Conservation (phyloP, 2,797 vertebrate genomes). For the Squalus acanthias region DNA sequence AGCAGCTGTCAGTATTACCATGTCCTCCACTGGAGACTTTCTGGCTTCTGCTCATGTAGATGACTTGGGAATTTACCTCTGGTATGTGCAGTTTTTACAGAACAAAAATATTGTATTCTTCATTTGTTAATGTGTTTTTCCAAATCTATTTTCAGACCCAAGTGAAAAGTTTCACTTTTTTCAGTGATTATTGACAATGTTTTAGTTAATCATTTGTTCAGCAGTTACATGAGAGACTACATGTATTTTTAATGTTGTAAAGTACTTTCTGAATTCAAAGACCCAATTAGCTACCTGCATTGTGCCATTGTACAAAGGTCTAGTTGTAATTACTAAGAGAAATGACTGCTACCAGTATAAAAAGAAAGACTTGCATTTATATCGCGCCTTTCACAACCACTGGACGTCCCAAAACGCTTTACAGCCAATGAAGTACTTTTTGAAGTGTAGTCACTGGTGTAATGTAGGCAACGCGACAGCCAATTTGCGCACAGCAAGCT, state of each 20-base stretch:
- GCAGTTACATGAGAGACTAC: background rate
- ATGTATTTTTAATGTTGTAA: background rate
- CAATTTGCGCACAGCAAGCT: too few relatives aligned
- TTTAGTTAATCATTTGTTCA: background rate
- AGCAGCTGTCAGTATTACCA: slow-evolving; percentile 73
- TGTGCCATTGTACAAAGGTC: background rate
- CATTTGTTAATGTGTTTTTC: background rate
- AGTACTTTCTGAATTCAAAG: too few relatives aligned
- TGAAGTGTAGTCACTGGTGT: too few relatives aligned
- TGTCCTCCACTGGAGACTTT: slow-evolving; percentile 93
- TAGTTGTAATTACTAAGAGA: background rate
- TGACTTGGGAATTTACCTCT: slow-evolving; percentile 83
- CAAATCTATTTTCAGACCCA: background rate
- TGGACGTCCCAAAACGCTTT: too few relatives aligned
- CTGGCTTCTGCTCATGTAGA: slow-evolving; percentile 85
- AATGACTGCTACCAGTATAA: background rate
- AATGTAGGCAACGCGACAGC: too few relatives aligned
- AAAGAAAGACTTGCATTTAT: too few relatives aligned
- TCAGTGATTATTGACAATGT: background rate
- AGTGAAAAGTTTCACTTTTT: background rate
- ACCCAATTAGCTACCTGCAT: background rate
- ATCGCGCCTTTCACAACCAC: too few relatives aligned
- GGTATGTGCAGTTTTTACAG: slow-evolving; percentile 62
- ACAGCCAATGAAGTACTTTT: too few relatives aligned
- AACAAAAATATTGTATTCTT: background rate